phyloP scores from a whole-genome alignment of 2,888 invertebrate species.

The Antheraea assamensis region DNA sequence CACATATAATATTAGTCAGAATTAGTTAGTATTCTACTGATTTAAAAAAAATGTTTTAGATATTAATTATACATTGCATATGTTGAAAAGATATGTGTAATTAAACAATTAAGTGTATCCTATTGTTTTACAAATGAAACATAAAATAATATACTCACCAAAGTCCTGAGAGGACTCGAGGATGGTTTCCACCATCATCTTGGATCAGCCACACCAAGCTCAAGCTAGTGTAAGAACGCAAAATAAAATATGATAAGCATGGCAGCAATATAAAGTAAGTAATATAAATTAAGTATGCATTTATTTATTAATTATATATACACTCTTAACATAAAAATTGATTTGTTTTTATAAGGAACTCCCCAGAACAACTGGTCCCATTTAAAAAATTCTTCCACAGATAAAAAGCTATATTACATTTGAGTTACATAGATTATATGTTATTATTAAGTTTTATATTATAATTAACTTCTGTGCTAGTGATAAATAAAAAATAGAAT shows the following conservation, averaged over 20 bases:
- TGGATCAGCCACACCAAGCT: conserved; percentile 50
- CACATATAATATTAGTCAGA: too few relatives aligned
- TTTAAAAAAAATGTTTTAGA: not conserved
- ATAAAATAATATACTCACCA: conserved; percentile 53
- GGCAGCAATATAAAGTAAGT: conserved; percentile 19
- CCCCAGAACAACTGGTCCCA: too few relatives aligned
- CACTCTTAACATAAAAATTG: not conserved
- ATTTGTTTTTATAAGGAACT: not conserved
- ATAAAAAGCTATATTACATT: too few relatives aligned
- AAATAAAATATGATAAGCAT: conserved; percentile 45
- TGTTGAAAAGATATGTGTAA: not conserved
- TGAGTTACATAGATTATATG: too few relatives aligned
- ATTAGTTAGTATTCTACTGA: not conserved
- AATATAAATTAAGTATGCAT: not conserved
- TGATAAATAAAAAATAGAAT: too few relatives aligned
- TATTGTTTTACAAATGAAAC: not conserved
- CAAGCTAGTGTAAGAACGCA: conserved; percentile 53
- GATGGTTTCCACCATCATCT: conserved; percentile 79
- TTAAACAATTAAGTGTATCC: not conserved
- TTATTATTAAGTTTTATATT: too few relatives aligned
- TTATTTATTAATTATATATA: not conserved
- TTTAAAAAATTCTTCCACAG: too few relatives aligned
- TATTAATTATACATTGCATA: not conserved
- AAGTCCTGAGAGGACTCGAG: conserved; percentile 78
- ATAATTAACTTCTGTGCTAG: too few relatives aligned